Conservation (phyloP, 2,797 vertebrate genomes). For the Gallinago solitaria region DNA sequence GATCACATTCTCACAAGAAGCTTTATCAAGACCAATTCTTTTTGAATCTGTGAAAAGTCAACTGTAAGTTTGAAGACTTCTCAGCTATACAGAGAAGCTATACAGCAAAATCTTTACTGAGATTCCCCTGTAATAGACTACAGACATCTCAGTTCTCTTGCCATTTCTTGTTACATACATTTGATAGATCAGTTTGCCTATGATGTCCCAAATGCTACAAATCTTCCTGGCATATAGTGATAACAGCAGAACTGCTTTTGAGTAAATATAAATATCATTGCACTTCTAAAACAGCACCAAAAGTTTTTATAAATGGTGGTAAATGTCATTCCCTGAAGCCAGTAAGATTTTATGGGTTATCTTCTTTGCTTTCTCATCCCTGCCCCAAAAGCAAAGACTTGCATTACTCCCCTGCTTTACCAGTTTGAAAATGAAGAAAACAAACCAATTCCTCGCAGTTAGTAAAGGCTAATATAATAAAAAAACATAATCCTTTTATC, state of each 20-base stretch:
- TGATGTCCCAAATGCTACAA: background rate
- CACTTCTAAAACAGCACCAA: background rate
- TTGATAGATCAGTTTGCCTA: background rate
- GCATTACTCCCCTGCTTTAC: background rate
- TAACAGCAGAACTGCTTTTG: background rate
- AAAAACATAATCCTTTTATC: background rate
- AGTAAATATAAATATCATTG: background rate
- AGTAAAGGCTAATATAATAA: background rate
- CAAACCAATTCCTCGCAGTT: background rate
- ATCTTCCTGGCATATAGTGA: background rate
- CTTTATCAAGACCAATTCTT: background rate
- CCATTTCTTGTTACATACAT: rapidly evolving
- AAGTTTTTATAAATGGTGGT: background rate
- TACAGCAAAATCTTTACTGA: background rate
- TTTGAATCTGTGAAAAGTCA: background rate
- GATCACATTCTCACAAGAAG: background rate
- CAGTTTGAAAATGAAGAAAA: background rate
- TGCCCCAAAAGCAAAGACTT: background rate
- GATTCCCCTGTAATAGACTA: rapidly evolving
- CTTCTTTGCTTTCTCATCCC: background rate
- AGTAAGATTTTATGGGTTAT: background rate
- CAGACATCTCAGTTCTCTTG: background rate
- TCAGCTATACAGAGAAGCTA: background rate
- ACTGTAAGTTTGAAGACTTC: background rate
- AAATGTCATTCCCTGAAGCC: background rate